Evolutionary conservation across 2,113 vertebrate species (phyloP).

Genomic region (Oncorhynchus mykiss): DNA sequence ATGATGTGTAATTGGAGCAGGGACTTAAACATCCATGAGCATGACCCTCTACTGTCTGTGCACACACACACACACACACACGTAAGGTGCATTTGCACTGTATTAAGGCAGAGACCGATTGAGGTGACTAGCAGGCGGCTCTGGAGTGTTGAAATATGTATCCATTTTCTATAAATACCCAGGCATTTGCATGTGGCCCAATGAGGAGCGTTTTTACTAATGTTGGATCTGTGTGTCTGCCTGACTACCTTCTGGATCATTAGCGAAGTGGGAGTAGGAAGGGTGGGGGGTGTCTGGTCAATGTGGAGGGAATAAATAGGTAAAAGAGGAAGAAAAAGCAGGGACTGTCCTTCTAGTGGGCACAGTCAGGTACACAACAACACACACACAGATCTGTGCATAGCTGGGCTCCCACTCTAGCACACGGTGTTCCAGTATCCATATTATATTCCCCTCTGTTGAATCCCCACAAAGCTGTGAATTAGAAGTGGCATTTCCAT

Average conservation of each 20-base stretch:
- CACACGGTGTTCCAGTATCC: neutral
- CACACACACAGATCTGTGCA: too few species aligned
- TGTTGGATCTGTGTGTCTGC: neutral
- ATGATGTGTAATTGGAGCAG: too few species aligned
- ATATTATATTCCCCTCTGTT: neutral
- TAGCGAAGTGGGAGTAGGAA: neutral
- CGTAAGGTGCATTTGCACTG: neutral
- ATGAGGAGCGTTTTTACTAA: neutral
- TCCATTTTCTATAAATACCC: neutral
- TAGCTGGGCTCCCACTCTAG: too few species aligned
- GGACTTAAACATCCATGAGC: too few species aligned
- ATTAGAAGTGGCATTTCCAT: constrained; percentile 41
- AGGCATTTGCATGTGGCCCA: neutral
- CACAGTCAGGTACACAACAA: too few species aligned
- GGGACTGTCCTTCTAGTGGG: too few species aligned
- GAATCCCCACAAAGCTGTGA: constrained; percentile 36
- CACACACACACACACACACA: too few species aligned
- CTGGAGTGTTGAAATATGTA: neutral
- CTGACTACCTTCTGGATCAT: neutral
- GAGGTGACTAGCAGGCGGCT: neutral
- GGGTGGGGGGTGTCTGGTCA: neutral
- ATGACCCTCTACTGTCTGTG: too few species aligned
- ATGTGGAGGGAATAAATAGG: neutral
- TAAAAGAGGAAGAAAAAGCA: too few species aligned
- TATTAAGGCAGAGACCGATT: neutral